Evolutionary conservation across 2,113 vertebrate species (phyloP).

Genomic region (Galemys pyrenaicus): DNA sequence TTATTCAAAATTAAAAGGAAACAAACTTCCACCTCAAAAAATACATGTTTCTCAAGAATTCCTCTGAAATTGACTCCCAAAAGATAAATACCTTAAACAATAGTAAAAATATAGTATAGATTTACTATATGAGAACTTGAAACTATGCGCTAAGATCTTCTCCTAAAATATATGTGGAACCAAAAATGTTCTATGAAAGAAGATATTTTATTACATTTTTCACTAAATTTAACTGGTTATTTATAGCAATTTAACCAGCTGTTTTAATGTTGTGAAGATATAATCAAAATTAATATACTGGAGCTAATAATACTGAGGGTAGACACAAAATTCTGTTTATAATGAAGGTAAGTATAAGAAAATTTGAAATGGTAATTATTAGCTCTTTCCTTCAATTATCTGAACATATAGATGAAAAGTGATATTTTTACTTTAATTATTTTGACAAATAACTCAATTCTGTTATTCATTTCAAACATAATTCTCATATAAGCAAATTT

Average conservation of each 20-base stretch:
- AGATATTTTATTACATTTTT: neutral
- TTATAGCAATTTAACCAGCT: neutral
- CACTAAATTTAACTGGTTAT: neutral
- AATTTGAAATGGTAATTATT: constrained; percentile 7
- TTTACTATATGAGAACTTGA: neutral
- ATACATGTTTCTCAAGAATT: neutral
- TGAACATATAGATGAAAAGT: constrained; percentile 5
- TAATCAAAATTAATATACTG: neutral
- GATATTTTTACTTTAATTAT: constrained; percentile 4
- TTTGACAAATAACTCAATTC: constrained; percentile 19
- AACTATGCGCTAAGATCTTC: neutral
- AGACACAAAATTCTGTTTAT: neutral
- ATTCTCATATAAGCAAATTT: constrained; percentile 28
- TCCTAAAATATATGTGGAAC: neutral
- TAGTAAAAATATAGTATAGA: neutral
- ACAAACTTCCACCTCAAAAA: neutral
- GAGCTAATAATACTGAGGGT: neutral
- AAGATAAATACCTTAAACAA: neutral
- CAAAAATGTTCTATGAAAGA: neutral
- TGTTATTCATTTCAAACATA: constrained; percentile 40
- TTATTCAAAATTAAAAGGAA: constrained; percentile 19
- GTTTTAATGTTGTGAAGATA: constrained; percentile 23
- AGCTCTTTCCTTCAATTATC: neutral
- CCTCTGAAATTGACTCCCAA: neutral
- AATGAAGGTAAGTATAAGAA: neutral